Base-by-base conservation (phyloP, 2,113 vertebrate species). In the Corythornis madagascariensis region DNA sequence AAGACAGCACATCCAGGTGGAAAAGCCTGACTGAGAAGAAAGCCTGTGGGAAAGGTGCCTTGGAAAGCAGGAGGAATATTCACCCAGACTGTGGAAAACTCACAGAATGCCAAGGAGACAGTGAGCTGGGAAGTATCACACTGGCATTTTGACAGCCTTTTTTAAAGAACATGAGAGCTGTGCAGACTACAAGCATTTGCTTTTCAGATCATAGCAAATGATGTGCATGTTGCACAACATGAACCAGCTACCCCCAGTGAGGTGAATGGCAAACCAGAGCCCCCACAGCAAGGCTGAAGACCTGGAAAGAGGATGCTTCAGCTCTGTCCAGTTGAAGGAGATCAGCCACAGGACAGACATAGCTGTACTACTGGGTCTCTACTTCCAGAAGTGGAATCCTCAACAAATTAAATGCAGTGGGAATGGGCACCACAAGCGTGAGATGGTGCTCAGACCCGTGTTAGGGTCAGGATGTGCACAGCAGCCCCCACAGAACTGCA, bases 321-420 rank as follows among this genome's bases (percentile, higher is more conserved):
- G 12, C 28, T 64, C 38, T 64, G 14, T 21, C 52, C 25, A 19
- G 28, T 2, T 21, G 13, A 75, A 33, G 35, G 11, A 14, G 17
- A 55, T 55, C 57, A 31, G 28, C 8, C 13, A 40, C 10, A 35
- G 38, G 33, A 40, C 10, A 72, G 17, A 40, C 3, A 45, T 24
- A 84, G 43, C 6, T 81, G 13, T 56, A 24, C 31, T 81, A 87
- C 16, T 1, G 3, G 33, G 13, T 43, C 26, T 88, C 47, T 26
- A 22, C 11, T 35, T 29, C 10, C 20, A 63, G 42, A 85, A 79
- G 17, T 7, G 11, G 45, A 78, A 70, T 20, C 28, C 14, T 53
- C 21, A 35, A 38, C 20, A 67, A 24, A 35, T 53, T 11, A 56
- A 75, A 47, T 0, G 0, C 31, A 42, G 18, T 8, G 18, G 16